Base-by-base conservation (phyloP, 2,888 invertebrate species). In the Drosophila anomalata region DNA sequence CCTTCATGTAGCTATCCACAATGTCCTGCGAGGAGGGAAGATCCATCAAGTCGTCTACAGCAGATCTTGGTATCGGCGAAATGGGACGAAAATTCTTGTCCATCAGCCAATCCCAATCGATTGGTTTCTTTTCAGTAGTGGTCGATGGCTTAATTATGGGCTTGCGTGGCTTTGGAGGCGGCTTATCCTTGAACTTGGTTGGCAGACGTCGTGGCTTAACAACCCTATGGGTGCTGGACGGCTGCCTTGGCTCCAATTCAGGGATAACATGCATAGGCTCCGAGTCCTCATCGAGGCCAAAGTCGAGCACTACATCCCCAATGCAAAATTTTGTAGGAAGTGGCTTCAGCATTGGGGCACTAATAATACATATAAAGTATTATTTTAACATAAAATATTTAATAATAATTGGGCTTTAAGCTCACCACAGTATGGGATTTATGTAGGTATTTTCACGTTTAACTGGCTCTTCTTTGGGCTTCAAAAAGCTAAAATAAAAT, bases 21-120 rank as follows among this genome's bases (percentile, higher is more conserved):
- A 75, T 44, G 0, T 71, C 61, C 26, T 75, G 59, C 7, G 75
- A 57, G 0, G 59, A 59, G 14, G 75, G 75, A 26, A 73, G 3
- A 8, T 33, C 0, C 0, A 52, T 24, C 0, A 41, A 2, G 0
- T 44, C 46, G 7, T 41, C 11, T n/a, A 52, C 2, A 20, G 6
- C 9, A 8, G 9, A 8, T 9, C 24, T 20, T 9, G 11, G 5
- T 33, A 33, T 20, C 1, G 51, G 51, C 33, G 33, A 20, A 22
- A 51, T 20, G 12, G 50, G 50, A 11, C 26, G 17, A 50, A 31
- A 36, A 22, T 14, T 9, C 41, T 42, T 17, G 14, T 42, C 41
- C 17, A 42, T 17, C 17, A 42, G 6, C 36, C 36, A 36, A n/a
- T 36, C 36, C 36, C 36, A n/a, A 6, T 14, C 36, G 36, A 36